Evolutionary conservation across 2,113 vertebrate genomes (phyloP), one percentile per base, ranked within the genome.

Genomic region (Petrocephalus microphthalmus): DNA sequence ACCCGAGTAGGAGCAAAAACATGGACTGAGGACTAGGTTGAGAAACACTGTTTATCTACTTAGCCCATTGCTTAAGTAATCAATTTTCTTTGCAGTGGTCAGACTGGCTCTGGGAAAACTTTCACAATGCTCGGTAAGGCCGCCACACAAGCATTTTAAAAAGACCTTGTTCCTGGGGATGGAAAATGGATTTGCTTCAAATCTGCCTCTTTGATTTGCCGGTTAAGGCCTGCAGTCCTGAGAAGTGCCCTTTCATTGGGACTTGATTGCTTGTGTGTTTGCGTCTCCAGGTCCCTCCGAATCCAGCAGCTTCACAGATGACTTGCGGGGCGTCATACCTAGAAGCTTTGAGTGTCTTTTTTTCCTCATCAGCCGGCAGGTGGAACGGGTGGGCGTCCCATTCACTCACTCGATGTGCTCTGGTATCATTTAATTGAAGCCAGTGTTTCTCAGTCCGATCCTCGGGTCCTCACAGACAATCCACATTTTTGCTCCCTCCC

Each of bases 331-430:
- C 49, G 96, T 99, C 56, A 99, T 99, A 91, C 98, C 98, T 92
- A 95, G 98, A 89, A 98, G 97, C 92, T 99, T 99, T 93, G 98
- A 99, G 91, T 99, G 98, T 89, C 93, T 99, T 15, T 99, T 99
- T 95, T 99, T 97, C 90, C 95, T 99, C 90, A 99, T 99, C 71
- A 97, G 96, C 90, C 95, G 96, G 93, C 97, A 99, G 93, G 97
- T 96, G 93, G 96, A 98, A 92, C 97, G 93, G 96, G 98, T 98
- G 94, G 91, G 91, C 0, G 57, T 1, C 71, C 64, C 8, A 53
- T 37, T 2, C 47, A 57, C 47, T 42, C 45, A 29, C 52, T 57
- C 37, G 2, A 17, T 33, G 6, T 37, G 33, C 33, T 42, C 29
- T 37, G 13, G 13, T 74, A 4, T 19, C 15, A 42, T 74, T 74